These are phyloP conservation scores for Empidonax alnorum DNA, from an alignment of 2,113 vertebrate species.

Conservation along the genomic window DNA sequence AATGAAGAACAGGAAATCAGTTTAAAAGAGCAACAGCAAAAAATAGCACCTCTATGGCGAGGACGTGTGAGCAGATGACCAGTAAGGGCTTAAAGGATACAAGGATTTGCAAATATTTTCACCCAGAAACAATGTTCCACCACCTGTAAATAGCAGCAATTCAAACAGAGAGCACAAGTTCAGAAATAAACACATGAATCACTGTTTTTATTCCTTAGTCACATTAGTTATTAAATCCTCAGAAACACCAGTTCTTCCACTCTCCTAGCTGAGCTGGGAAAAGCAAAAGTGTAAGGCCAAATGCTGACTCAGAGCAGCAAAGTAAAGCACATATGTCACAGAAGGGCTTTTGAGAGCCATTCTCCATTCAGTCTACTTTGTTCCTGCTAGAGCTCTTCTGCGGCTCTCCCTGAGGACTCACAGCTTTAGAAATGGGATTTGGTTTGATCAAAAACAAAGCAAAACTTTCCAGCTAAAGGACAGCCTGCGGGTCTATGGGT, in stretches of 20 bases:
- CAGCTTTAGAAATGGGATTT: background rate
- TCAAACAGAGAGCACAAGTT: conserved; percentile 28
- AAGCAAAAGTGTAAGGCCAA: background rate
- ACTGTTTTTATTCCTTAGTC: conserved; percentile 30
- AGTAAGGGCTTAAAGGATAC: background rate
- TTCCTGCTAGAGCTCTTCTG: background rate
- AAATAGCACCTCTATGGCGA: background rate
- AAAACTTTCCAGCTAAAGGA: background rate
- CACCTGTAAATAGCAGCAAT: conserved; percentile 34
- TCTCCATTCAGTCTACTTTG: background rate
- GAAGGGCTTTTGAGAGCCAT: background rate
- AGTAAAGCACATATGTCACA: background rate
- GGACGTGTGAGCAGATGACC: background rate
- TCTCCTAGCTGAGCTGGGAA: background rate
- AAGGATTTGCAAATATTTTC: conserved; percentile 33
- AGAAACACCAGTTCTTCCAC: background rate
- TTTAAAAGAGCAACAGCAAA: conserved; percentile 1
- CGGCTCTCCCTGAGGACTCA: background rate
- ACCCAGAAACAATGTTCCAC: background rate
- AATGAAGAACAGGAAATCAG: background rate
- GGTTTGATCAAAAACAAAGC: background rate
- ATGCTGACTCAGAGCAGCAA: background rate
- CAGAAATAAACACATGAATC: conserved; percentile 46
- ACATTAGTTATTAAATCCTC: conserved; percentile 5
- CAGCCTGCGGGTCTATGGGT: background rate